These are phyloP conservation scores for Gymnocypris eckloni DNA, from an alignment of 2,797 vertebrate genomes.

Conservation along the genomic window DNA sequence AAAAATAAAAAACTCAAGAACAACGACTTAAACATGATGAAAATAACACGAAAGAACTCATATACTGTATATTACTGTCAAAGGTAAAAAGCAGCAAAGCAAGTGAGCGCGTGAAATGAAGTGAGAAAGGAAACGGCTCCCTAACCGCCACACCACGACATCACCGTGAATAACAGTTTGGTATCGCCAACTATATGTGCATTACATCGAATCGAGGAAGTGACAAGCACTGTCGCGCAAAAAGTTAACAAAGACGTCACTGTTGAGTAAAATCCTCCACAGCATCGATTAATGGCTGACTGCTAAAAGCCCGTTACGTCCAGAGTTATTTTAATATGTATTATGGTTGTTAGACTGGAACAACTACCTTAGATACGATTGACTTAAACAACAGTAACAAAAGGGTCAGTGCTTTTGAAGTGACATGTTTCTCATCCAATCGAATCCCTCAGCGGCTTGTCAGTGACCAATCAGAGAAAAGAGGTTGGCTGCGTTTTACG, in stretches of 20 bases:
- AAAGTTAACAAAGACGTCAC: not conserved
- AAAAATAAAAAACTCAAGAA: constrained; percentile 53
- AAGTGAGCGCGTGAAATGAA: not conserved
- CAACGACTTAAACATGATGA: not conserved
- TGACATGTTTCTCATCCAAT: constrained; percentile 69
- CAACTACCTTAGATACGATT: constrained; percentile 71
- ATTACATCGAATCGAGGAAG: constrained; percentile 13
- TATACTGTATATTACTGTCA: not conserved
- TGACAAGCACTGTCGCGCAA: not conserved
- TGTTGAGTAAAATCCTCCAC: not conserved
- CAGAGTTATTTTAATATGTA: constrained; percentile 35
- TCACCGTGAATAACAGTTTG: constrained; percentile 47
- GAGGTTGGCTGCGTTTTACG: constrained; percentile 52
- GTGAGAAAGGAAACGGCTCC: constrained; percentile 45
- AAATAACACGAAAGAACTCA: not conserved
- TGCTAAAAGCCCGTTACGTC: not conserved
- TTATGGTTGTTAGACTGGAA: constrained; percentile 48
- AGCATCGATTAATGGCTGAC: not conserved
- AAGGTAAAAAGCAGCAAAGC: not conserved
- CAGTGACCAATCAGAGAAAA: constrained; percentile 67
- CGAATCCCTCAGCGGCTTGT: constrained; percentile 58
- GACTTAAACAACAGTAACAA: constrained; percentile 77
- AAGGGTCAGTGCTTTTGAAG: constrained; percentile 63
- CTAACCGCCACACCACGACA: constrained; percentile 49
- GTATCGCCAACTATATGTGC: not conserved